phyloP scores from a whole-genome alignment of 2,797 vertebrate genomes.

The Xenops minutus region DNA sequence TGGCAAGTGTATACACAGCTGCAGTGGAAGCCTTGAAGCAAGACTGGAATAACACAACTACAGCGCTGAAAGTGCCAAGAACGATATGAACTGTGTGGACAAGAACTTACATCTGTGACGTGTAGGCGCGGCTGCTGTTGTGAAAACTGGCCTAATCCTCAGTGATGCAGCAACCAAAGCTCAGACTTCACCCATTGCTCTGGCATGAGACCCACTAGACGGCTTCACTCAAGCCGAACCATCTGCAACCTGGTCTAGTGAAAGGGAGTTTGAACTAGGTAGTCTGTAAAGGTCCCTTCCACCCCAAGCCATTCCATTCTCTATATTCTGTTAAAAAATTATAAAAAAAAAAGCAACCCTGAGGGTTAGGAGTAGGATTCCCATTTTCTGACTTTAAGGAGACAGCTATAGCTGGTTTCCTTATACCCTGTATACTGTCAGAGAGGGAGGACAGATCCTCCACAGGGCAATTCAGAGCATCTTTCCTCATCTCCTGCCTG shows the following conservation, averaged over 20 bases:
- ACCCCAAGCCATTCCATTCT: background rate
- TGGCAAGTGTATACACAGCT: conserved; percentile 25
- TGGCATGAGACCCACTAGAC: background rate
- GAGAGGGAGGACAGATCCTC: background rate
- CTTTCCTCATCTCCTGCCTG: background rate
- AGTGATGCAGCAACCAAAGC: background rate
- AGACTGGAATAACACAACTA: conserved; percentile 17
- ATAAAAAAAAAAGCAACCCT: background rate
- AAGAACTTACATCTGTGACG: background rate
- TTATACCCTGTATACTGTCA: background rate
- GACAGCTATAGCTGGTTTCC: background rate
- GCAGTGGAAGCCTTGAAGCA: conserved; percentile 37
- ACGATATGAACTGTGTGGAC: background rate
- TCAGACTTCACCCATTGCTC: background rate
- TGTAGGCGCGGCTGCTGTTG: background rate
- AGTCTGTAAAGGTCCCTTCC: background rate
- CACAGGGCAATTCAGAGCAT: background rate
- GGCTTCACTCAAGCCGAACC: background rate
- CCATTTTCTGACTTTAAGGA: background rate
- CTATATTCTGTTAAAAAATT: background rate
- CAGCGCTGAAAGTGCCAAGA: background rate
- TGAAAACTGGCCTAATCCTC: background rate
- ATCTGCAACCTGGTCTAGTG: background rate
- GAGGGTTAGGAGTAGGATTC: background rate
- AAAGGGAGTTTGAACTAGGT: background rate